Evolutionary conservation across 2,113 vertebrate species (phyloP), one percentile per base, ranked within the genome.

Genomic region (Prietella phreatophila): DNA sequence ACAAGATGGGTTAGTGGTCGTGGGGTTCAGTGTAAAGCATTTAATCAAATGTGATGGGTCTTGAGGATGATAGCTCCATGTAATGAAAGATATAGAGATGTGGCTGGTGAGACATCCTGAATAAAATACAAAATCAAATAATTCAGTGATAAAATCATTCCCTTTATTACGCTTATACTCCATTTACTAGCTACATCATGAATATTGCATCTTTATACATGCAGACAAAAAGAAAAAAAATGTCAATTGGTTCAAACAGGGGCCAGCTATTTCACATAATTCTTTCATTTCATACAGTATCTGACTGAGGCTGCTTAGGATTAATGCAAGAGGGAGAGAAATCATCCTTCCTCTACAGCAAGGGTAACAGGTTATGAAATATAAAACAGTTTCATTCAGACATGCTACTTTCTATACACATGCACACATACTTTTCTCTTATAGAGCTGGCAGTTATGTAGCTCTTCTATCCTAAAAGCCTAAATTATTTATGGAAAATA

Each of bases 401-500:
- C 56, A 30, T 58, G 75, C 73, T 47, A 67, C 47, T 56, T 71
- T 67, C 27, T 7, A 30, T 1, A 53, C 39, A 63, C 58, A n/a
- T 27, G 19, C 84, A 76, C 55, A 73, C 83, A 85, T 55, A 61
- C 69, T 47, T 15, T 76, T 76, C 65, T 11, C 60, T 80, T 19
- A 80, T 30, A 55, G 47, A 39, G 14, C 50, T 58, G 4, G 4
- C 47, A 30, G 14, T 67, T n/a, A 84, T 85, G 53, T n/a, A 22
- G 53, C n/a, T 58, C 65, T 80, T 79, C 63, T 50, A 55, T 69
- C 47, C n/a, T 56, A 71, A 82, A 82, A 58, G 20, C 63, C 22
- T 86, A n/a, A 86, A 86, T 81, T 69, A 86, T 86, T 86, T 33
- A 86, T 86, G 50, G 61, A 69, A 53, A 81, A 69, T 39, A 22